These are phyloP conservation scores for Calephelis nemesis DNA, from an alignment of 1,140 invertebrate species.

Conservation along the genomic window DNA sequence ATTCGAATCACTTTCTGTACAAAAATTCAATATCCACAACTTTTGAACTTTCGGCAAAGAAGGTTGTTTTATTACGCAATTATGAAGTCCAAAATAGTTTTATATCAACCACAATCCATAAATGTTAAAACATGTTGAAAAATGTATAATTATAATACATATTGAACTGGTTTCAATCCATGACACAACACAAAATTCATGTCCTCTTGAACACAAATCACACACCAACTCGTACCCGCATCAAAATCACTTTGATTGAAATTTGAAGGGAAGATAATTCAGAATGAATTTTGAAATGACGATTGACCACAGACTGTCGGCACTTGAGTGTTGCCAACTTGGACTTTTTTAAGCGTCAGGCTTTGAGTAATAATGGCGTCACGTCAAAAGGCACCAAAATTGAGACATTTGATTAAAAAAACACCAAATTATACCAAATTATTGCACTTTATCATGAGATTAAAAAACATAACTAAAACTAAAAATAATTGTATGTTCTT, in stretches of 20 bases:
- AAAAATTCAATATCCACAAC: not conserved
- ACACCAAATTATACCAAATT: too few species aligned
- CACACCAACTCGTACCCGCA: not conserved
- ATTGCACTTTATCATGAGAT: too few species aligned
- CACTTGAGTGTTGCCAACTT: too few species aligned
- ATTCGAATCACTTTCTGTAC: not conserved
- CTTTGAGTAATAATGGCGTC: too few species aligned
- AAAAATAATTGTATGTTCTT: too few species aligned
- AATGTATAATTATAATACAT: not conserved
- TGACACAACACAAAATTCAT: conserved; percentile 8
- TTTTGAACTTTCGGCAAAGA: conserved; percentile 6
- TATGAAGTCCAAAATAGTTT: not conserved
- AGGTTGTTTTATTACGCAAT: conserved; percentile 15
- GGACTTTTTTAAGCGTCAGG: too few species aligned
- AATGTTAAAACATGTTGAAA: not conserved
- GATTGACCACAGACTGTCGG: too few species aligned
- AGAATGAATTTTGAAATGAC: too few species aligned
- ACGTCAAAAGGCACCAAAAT: too few species aligned
- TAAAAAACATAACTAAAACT: too few species aligned
- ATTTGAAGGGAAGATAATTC: not conserved
- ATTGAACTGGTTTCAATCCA: not conserved
- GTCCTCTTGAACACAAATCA: conserved; percentile 11
- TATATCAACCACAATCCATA: not conserved
- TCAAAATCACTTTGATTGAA: not conserved
- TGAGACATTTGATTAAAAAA: too few species aligned